Base-by-base conservation (phyloP, 2,113 vertebrate genomes). In the Nothocercus nigrocapillus region DNA sequence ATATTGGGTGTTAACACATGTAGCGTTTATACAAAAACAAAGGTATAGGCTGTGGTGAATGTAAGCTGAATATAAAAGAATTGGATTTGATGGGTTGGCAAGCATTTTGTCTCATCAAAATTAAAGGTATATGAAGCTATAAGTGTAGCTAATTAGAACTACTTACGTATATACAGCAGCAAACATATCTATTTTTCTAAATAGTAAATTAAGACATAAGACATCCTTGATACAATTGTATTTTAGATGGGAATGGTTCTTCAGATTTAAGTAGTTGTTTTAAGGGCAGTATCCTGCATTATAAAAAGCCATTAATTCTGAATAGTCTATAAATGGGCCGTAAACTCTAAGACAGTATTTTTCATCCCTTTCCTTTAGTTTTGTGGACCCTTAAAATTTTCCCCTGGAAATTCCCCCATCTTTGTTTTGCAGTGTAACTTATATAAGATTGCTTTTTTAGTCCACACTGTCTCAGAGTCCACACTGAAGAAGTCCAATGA, bases 21-120 rank as follows among this genome's bases (percentile, higher is more conserved):
- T 83, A 87, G 68, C 90, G 18, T 91, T 89, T 91, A 62, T 61
- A 34, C 54, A 64, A 89, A 94, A 95, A 24, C 64, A 96, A 88
- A 93, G 45, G 18, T 38, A 89, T 40, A n/a, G 11, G 28, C 20
- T 49, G 15, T 5, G 40, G 56, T 44, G 59, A 59, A 24, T 76
- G 85, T 93, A 64, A 94, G 51, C 34, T 61, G 78, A 68, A 84
- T 61, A 53, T 73, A 77, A 85, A 95, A 89, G 20, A 64, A 68
- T 56, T 42, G 22, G 34, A 56, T 72, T 75, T 88, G n/a, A 70
- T 90, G 59, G 63, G 16, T 61, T 82, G 88, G 77, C 77, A 70
- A 75, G 51, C 73, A 62, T 56, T n/a, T 62, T 75, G 20, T 28
- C 24, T 95, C 59, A 59, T 44, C 64, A 88, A 56, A 81, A 58